A percentile compares a stretch with the other conserved stretches of the same genome.
phyloP scores from a whole-genome alignment of 2,113 vertebrate genomes.

The Albula glossodonta region DNA sequence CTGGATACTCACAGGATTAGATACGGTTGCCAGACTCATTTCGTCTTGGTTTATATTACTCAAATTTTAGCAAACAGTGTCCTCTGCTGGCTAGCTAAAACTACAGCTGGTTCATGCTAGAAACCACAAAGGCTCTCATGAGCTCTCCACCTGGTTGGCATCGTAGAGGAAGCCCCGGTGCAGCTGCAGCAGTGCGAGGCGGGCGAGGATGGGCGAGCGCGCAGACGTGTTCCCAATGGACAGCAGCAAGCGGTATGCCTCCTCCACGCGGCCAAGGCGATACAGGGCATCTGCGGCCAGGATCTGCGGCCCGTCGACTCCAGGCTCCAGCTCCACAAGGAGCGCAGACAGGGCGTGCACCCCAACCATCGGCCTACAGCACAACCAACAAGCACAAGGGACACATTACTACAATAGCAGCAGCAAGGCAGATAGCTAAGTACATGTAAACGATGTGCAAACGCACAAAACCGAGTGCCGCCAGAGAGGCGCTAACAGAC shows the following conservation, averaged over 20 bases:
- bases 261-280: constrained; percentile 77
- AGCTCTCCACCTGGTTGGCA: constrained; percentile 79
- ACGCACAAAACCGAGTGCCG: too few relatives aligned
- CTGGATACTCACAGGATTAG: background rate
- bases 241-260: constrained; percentile 78
- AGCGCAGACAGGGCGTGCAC: constrained; percentile 82
- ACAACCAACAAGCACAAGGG: background rate
- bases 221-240: constrained; percentile 67
- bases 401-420: too few relatives aligned
- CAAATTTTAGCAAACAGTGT: background rate
- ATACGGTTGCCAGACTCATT: background rate
- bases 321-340: constrained; percentile 79
- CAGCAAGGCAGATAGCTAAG: too few relatives aligned
- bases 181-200: constrained; percentile 85
- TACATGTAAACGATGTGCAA: too few relatives aligned
- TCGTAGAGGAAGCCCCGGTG: constrained; percentile 83
- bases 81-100: background rate
- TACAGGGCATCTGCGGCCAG: constrained; percentile 88
- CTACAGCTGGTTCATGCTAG: too few relatives aligned
- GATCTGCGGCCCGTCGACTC: constrained; percentile 69
- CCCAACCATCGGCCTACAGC: constrained; percentile 73
- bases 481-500: too few relatives aligned
- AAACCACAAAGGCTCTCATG: too few relatives aligned
- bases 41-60: too few relatives aligned
- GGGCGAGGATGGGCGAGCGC: constrained; percentile 74